Conservation (phyloP, 2,113 vertebrate genomes). For the Oncorhynchus nerka region DNA sequence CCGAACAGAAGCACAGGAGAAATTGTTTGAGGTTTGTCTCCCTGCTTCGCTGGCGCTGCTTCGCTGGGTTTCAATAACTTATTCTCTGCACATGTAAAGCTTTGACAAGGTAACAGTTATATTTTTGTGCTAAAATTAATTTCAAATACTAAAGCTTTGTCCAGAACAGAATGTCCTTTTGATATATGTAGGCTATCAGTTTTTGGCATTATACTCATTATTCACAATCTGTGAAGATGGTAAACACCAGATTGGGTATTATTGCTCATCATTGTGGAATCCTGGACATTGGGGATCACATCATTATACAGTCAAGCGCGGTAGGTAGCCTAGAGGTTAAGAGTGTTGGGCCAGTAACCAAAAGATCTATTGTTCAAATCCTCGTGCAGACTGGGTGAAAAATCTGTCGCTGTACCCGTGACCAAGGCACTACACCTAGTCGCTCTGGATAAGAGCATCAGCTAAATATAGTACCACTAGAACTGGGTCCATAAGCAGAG, state of each 20-base stretch:
- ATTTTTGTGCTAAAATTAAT: not conserved
- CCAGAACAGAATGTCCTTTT: conserved; percentile 9
- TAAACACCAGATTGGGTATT: not conserved
- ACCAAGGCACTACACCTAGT: no score
- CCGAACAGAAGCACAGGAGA: conserved; percentile 14
- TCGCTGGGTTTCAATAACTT: not conserved
- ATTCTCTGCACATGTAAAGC: not conserved
- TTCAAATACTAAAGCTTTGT: not conserved
- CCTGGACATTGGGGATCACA: no score
- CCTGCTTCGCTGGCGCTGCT: conserved; percentile 6
- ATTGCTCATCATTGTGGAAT: no score
- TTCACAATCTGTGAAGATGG: conserved; percentile 1
- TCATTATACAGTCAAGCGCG: no score
- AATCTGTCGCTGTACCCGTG: no score
- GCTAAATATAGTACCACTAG: no score
- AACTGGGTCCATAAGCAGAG: no score
- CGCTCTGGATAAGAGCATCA: no score
- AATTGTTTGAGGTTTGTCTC: not conserved
- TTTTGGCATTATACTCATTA: not conserved
- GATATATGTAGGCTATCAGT: not conserved
- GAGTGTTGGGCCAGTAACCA: no score
- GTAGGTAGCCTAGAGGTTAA: no score
- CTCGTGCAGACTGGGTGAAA: no score
- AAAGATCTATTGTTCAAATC: no score
- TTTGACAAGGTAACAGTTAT: not conserved